Conservation (phyloP, 2,113 vertebrate species). For the Saccopteryx bilineata region DNA sequence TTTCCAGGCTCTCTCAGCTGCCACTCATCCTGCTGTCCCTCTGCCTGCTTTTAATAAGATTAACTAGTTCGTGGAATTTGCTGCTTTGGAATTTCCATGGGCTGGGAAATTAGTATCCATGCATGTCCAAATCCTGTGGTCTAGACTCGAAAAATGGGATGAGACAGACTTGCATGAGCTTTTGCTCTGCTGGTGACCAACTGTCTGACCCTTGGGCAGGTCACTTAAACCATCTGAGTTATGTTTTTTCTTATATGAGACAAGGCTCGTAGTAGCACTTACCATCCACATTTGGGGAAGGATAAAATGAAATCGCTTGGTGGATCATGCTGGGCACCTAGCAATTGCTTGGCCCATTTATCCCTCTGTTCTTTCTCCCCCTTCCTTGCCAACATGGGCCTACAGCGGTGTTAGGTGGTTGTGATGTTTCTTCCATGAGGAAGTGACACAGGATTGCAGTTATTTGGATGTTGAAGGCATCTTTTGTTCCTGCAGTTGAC, state of each 20-base stretch:
- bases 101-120: not conserved
- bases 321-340: no score
- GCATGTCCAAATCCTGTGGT: not conserved
- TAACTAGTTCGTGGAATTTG: not conserved
- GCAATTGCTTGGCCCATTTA: rapidly evolving
- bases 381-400: not conserved
- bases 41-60: not conserved
- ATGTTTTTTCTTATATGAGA: not conserved
- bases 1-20: not conserved
- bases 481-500: not conserved
- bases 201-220: not conserved
- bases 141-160: not conserved
- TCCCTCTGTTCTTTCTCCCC: not conserved
- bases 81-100: not conserved
- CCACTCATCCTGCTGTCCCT: not conserved
- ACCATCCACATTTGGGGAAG: not conserved
- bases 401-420: no score
- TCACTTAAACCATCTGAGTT: not conserved
- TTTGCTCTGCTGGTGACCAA: not conserved
- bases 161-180: not conserved
- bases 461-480: no score
- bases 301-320: not conserved
- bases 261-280: not conserved
- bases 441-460: not conserved
- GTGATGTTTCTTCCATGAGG: not conserved